phyloP scores from a whole-genome alignment of 2,888 invertebrate genomes.

The Reticulitermes lucifugus region DNA sequence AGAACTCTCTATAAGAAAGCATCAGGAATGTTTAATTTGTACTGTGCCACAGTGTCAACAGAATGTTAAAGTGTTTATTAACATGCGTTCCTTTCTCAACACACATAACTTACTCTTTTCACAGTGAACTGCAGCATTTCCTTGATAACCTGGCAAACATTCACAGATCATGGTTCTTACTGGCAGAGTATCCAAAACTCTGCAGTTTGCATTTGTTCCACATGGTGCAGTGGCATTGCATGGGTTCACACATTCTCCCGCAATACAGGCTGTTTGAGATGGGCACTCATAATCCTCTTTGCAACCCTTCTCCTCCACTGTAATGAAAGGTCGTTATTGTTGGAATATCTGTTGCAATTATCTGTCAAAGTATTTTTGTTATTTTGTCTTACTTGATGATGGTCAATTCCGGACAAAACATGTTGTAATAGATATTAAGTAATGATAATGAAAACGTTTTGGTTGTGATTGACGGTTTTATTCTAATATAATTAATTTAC shows the following conservation, averaged over 20 bases:
- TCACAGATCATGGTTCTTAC: slow-evolving; percentile 91
- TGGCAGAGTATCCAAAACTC: slow-evolving; percentile 82
- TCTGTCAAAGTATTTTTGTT: too few species aligned
- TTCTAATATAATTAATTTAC: too few species aligned
- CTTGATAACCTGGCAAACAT: slow-evolving; percentile 86
- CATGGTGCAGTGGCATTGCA: slow-evolving; percentile 84
- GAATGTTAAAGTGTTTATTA: too few species aligned
- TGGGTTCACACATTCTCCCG: slow-evolving; percentile 85
- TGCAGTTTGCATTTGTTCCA: slow-evolving; percentile 83
- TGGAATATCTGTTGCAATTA: too few species aligned
- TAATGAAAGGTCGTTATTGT: background rate
- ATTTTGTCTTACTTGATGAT: too few species aligned
- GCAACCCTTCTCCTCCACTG: slow-evolving; percentile 66
- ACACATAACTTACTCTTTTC: slow-evolving; percentile 74
- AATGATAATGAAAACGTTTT: too few species aligned
- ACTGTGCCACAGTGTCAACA: too few species aligned
- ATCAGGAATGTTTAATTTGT: too few species aligned
- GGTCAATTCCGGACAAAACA: too few species aligned
- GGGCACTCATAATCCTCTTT: slow-evolving; percentile 85
- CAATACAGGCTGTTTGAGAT: slow-evolving; percentile 84
- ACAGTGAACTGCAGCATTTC: slow-evolving; percentile 87
- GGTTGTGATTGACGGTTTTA: too few species aligned
- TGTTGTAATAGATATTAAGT: too few species aligned
- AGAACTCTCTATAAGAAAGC: too few species aligned
- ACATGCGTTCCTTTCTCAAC: background rate